Conservation (phyloP, 2,113 vertebrate genomes). For the Erythrocercus mccallii region DNA sequence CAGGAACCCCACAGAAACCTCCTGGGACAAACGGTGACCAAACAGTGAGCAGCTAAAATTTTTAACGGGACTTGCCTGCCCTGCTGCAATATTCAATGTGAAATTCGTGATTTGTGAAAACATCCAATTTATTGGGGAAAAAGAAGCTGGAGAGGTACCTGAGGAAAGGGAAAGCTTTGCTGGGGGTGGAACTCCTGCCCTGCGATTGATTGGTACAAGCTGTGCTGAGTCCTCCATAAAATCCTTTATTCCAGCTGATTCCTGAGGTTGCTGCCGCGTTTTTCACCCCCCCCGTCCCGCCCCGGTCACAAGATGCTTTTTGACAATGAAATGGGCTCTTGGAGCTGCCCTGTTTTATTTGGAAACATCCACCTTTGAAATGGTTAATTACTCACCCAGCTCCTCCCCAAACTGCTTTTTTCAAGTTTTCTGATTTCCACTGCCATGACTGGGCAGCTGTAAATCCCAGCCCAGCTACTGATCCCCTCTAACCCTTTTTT, state of each 20-base stretch:
- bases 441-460: slow-evolving; percentile 1
- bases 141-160: background rate
- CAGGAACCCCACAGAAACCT: background rate
- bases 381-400: background rate
- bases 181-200: background rate
- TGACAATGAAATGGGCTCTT: background rate
- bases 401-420: slow-evolving; percentile 19
- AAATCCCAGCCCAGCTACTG: slow-evolving; percentile 56
- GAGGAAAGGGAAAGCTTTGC: background rate
- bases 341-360: background rate
- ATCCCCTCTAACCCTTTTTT: slow-evolving; percentile 38
- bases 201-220: background rate
- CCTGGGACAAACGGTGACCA: fast-evolving
- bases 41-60: too few relatives aligned
- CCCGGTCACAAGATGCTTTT: background rate
- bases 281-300: background rate
- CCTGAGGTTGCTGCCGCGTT: background rate
- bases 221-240: background rate
- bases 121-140: fast-evolving
- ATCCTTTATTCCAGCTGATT: background rate
- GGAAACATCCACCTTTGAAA: background rate
- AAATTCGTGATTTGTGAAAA: background rate
- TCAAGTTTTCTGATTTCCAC: slow-evolving; percentile 31
- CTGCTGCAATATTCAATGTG: background rate
- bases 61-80: fast-evolving